Evolutionary conservation across 2,113 vertebrate species (phyloP).

Genomic region (Anthoscopus minutus): DNA sequence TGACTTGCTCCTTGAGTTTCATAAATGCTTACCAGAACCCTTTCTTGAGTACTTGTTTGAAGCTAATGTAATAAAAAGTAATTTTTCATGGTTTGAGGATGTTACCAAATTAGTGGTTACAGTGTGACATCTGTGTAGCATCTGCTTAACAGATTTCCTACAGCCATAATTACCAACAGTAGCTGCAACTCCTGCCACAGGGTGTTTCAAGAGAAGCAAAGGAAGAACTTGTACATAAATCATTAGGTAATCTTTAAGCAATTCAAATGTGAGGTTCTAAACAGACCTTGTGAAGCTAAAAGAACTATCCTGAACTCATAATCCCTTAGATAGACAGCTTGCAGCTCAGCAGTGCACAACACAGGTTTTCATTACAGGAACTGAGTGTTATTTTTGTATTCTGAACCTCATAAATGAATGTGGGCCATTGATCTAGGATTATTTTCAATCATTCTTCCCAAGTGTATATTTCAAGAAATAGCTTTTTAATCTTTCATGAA

Average conservation of each 20-base stretch:
- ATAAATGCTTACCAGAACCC: background rate
- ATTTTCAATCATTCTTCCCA: background rate
- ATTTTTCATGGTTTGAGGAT: background rate
- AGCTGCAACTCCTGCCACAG: background rate
- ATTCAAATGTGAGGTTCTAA: background rate
- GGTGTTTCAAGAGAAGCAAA: background rate
- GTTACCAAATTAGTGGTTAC: background rate
- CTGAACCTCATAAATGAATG: background rate
- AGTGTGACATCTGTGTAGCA: background rate
- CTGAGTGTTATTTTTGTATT: background rate
- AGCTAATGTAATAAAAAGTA: background rate
- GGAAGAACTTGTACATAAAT: background rate
- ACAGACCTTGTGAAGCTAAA: background rate
- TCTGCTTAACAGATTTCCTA: background rate
- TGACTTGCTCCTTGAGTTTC: background rate
- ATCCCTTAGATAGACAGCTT: background rate
- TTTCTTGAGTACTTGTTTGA: background rate
- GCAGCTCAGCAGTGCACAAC: background rate
- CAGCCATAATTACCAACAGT: background rate
- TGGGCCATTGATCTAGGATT: background rate
- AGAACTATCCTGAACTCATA: background rate
- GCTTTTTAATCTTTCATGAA: background rate
- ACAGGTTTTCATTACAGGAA: background rate
- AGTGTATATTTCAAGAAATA: background rate
- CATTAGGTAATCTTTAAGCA: background rate